These are phyloP conservation scores for Hypanus sabinus DNA, from an alignment of 2,113 vertebrate species.

Conservation along the genomic window DNA sequence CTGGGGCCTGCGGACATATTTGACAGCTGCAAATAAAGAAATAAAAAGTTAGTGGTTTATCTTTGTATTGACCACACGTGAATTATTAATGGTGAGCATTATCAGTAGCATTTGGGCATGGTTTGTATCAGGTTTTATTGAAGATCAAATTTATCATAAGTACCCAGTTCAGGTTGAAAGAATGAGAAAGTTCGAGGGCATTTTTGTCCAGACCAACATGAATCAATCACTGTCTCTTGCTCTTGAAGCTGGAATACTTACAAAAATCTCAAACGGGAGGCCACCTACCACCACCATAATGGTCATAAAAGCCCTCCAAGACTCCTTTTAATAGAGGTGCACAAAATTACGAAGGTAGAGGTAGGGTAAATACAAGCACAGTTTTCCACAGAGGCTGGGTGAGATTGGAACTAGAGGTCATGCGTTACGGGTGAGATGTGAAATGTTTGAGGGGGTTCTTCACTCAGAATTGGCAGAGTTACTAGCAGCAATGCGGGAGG, in stretches of 20 bases:
- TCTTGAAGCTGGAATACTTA: background rate
- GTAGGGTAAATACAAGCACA: too few relatives aligned
- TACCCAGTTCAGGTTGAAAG: background rate
- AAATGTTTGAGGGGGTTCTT: too few relatives aligned
- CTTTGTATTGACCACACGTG: background rate
- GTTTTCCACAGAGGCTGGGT: too few relatives aligned
- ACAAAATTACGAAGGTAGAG: too few relatives aligned
- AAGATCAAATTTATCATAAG: background rate
- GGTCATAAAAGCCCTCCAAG: too few relatives aligned
- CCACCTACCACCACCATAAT: too few relatives aligned
- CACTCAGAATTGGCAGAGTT: too few relatives aligned
- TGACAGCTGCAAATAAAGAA: conserved; percentile 51
- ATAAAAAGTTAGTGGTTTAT: conserved; percentile 36
- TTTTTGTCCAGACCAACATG: background rate
- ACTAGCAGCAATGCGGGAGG: too few relatives aligned
- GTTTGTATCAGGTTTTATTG: background rate
- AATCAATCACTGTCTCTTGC: background rate
- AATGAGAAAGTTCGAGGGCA: background rate
- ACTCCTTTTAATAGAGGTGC: too few relatives aligned
- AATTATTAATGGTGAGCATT: background rate
- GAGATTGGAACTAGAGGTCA: too few relatives aligned
- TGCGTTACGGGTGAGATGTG: too few relatives aligned
- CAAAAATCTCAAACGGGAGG: background rate
- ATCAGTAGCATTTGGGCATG: background rate
- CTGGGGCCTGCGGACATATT: conserved; percentile 62